phyloP scores from a whole-genome alignment of 2,113 vertebrate genomes.

The Lipotes vexillifer region DNA sequence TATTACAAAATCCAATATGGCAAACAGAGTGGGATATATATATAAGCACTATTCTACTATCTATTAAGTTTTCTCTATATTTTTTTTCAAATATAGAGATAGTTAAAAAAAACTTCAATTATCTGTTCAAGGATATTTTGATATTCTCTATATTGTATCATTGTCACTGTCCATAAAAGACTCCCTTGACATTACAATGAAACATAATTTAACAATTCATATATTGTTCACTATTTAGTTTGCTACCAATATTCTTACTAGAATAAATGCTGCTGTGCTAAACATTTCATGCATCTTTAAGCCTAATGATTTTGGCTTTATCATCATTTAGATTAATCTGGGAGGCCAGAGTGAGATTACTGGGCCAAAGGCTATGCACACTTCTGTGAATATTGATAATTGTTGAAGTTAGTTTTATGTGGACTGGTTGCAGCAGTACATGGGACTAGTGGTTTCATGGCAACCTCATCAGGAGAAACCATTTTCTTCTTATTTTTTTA shows the following conservation, averaged over 20 bases:
- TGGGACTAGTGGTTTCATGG: background rate
- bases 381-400: background rate
- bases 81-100: background rate
- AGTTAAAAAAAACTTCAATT: background rate
- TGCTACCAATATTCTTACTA: background rate
- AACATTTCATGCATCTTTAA: background rate
- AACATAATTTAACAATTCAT: background rate
- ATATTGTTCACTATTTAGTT: background rate
- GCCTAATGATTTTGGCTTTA: background rate
- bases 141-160: background rate
- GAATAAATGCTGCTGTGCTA: background rate
- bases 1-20: background rate
- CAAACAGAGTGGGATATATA: background rate
- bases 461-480: background rate
- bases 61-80: background rate
- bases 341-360: background rate
- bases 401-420: background rate
- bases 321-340: background rate
- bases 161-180: background rate
- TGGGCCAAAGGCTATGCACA: background rate
- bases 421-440: rapidly evolving
- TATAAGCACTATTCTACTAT: background rate
- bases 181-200: background rate
- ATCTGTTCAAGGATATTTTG: background rate
- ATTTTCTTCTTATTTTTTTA: background rate